A percentile compares a stretch with the other conserved stretches of the same genome.
phyloP scores from a whole-genome alignment of 2,797 vertebrate genomes.

The Clamator glandarius region DNA sequence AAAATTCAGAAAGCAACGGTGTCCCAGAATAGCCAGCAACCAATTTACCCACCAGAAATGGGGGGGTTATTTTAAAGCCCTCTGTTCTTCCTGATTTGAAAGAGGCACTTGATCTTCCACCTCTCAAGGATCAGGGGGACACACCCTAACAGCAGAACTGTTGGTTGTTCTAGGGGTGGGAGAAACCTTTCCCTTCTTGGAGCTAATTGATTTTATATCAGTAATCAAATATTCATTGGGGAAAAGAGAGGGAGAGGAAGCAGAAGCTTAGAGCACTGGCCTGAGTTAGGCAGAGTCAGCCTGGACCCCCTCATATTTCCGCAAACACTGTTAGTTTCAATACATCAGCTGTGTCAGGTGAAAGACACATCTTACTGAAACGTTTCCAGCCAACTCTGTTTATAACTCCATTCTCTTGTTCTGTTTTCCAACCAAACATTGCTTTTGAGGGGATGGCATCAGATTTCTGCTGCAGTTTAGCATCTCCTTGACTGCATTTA shows the following conservation, averaged over 20 bases:
- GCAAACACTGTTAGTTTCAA: conserved; percentile 33
- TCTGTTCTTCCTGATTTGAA: conserved; percentile 9
- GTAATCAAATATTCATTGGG: conserved; percentile 19
- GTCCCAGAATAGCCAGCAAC: conserved; percentile 5
- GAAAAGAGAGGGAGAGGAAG: conserved; percentile 14
- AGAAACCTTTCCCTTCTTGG: neutral
- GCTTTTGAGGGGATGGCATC: conserved; percentile 31
- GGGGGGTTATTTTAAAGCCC: neutral
- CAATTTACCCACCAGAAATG: neutral
- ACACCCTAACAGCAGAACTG: neutral
- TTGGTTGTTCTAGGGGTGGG: neutral
- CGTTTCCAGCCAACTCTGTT: conserved; percentile 39
- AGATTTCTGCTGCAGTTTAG: conserved; percentile 24
- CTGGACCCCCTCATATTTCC: conserved; percentile 35
- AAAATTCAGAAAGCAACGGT: conserved; percentile 19
- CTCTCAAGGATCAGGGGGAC: neutral
- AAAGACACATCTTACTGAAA: conserved; percentile 55
- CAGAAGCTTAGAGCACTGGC: neutral
- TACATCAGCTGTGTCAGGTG: conserved; percentile 35
- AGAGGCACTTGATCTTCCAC: neutral
- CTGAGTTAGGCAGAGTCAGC: neutral
- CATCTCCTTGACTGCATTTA: neutral
- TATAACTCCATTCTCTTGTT: conserved; percentile 34
- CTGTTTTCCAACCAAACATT: conserved; percentile 53
- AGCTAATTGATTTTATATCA: conserved; percentile 15